phyloP scores from a whole-genome alignment of 2,797 vertebrate species.

The Enteromius viviparus region DNA sequence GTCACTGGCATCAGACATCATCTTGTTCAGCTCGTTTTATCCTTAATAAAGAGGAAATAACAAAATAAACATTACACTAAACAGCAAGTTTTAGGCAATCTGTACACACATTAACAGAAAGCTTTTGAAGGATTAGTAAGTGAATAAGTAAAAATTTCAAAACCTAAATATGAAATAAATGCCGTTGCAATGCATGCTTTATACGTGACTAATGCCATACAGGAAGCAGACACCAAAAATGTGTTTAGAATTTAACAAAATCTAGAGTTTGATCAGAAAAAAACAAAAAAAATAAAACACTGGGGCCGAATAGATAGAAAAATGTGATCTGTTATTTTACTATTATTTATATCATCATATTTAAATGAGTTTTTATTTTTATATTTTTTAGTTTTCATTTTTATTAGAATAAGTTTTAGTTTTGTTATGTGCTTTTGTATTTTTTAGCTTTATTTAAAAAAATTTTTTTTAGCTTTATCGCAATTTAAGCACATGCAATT shows the following conservation, averaged over 20 bases:
- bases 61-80: neutral
- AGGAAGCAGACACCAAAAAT: neutral
- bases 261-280: neutral
- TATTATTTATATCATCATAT: neutral
- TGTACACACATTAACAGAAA: neutral
- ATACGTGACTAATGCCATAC: neutral
- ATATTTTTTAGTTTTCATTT: neutral
- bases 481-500: too few species aligned
- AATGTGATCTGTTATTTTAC: neutral
- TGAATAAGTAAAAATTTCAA: neutral
- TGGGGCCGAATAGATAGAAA: neutral
- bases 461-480: too few species aligned
- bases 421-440: neutral
- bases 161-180: neutral
- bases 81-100: neutral
- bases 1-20: conserved; percentile 92
- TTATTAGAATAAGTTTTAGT: neutral
- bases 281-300: neutral
- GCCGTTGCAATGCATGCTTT: neutral
- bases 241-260: neutral
- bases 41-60: conserved; percentile 33
- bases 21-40: conserved; percentile 64
- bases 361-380: neutral
- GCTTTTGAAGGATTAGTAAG: neutral
- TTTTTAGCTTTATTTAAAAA: neutral